Conservation (phyloP, 2,113 vertebrate genomes). For the Ondatra zibethicus region DNA sequence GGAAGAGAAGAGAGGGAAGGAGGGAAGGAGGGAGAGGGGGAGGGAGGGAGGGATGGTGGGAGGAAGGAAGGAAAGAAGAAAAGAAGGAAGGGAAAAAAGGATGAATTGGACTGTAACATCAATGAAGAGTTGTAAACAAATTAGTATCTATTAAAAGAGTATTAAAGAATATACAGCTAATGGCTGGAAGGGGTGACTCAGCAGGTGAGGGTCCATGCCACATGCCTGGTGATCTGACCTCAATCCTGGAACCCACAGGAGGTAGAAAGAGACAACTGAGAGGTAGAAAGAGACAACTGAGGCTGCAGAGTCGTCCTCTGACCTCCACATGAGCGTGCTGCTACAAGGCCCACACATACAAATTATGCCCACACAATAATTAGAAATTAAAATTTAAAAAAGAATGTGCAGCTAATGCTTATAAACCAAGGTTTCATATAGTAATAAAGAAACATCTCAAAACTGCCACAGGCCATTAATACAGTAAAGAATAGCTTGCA, state of each 20-base stretch:
- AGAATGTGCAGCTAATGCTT: background rate
- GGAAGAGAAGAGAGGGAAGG: background rate
- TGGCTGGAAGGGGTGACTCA: background rate
- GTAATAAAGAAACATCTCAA: background rate
- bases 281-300: background rate
- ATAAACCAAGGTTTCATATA: background rate
- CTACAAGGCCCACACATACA: background rate
- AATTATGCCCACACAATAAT: background rate
- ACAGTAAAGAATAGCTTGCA: background rate
- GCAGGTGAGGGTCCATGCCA: background rate
- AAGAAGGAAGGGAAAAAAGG: background rate
- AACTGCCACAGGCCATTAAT: background rate
- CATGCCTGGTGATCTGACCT: background rate
- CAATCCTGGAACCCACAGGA: background rate
- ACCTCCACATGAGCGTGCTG: background rate
- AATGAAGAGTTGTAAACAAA: constrained; percentile 7
- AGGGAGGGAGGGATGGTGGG: background rate
- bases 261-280: background rate
- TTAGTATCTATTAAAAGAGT: background rate
- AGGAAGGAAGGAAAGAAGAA: background rate
- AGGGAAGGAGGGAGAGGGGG: background rate
- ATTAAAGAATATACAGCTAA: background rate
- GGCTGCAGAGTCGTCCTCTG: background rate
- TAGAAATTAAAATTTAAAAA: background rate
- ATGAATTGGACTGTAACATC: background rate